These are phyloP conservation scores for Sparidentex hasta DNA, from an alignment of 2,797 vertebrate genomes.

Conservation along the genomic window DNA sequence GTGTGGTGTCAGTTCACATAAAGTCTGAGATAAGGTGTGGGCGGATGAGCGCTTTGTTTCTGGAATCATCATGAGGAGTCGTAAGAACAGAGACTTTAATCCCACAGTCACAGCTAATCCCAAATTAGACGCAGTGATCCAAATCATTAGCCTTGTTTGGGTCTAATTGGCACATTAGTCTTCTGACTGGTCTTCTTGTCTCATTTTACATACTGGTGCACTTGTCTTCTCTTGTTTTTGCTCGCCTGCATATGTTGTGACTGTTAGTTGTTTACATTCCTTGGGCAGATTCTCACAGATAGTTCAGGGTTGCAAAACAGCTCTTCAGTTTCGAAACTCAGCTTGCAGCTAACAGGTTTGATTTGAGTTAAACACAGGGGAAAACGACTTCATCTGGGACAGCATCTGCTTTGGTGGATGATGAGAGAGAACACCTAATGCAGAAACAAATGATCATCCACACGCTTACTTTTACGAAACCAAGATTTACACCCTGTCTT, in stretches of 20 bases:
- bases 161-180: not conserved
- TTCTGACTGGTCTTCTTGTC: not conserved
- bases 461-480: not conserved
- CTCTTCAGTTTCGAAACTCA: not conserved
- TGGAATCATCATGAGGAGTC: conserved; percentile 18
- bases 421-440: not conserved
- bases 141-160: conserved; percentile 12
- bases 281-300: not conserved
- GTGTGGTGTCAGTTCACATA: conserved; percentile 10
- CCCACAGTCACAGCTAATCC: conserved; percentile 47
- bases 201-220: not conserved
- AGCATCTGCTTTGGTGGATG: not conserved
- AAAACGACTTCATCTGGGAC: not conserved
- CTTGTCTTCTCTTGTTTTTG: not conserved
- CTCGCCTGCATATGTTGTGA: not conserved
- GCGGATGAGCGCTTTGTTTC: conserved; percentile 16
- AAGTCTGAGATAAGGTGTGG: not conserved
- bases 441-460: conserved; percentile 19
- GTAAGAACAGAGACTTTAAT: conserved; percentile 45
- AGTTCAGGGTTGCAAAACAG: not conserved
- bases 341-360: not conserved
- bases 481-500: not conserved
- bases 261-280: not conserved
- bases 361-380: not conserved
- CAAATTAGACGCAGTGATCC: conserved; percentile 46